Percentiles rank a stretch among this genome's conserved stretches.
phyloP scores from a whole-genome alignment of 2,113 vertebrate species.

The Ascaphus truei region DNA sequence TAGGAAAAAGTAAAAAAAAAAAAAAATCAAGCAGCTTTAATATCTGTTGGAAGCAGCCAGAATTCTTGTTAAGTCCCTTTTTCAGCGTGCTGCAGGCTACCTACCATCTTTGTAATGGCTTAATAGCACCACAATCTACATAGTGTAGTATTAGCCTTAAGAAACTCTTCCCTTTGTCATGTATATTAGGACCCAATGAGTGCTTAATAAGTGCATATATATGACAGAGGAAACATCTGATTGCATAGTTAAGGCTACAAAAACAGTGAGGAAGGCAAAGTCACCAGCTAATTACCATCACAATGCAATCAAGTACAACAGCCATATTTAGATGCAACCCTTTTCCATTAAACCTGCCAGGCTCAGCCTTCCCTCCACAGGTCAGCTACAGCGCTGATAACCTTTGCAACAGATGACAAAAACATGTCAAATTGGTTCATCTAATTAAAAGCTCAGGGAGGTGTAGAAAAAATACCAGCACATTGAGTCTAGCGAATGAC shows the following conservation, averaged over 20 bases:
- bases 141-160: constrained; percentile 52
- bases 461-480: constrained; percentile 67
- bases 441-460: constrained; percentile 77
- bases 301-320: constrained; percentile 71
- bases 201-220: constrained; percentile 63
- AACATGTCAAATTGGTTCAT: constrained; percentile 70
- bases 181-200: constrained; percentile 61
- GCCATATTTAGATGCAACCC: constrained; percentile 65
- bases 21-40: constrained; percentile 5
- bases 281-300: constrained; percentile 73
- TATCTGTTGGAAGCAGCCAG: background rate
- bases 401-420: constrained; percentile 69
- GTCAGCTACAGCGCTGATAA: constrained; percentile 71
- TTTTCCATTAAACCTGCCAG: constrained; percentile 63
- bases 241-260: constrained; percentile 58
- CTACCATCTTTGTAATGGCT: constrained; percentile 43
- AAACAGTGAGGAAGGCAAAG: constrained; percentile 55
- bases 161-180: constrained; percentile 64
- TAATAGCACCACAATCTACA: constrained; percentile 48
- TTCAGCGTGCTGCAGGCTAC: constrained; percentile 39
- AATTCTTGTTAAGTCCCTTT: background rate
- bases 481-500: constrained; percentile 57
- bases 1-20: background rate
- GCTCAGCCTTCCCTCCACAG: constrained; percentile 64
- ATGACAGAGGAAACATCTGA: constrained; percentile 62